Base-by-base conservation (phyloP, 2,888 invertebrate species). In the Xylota segnis region DNA sequence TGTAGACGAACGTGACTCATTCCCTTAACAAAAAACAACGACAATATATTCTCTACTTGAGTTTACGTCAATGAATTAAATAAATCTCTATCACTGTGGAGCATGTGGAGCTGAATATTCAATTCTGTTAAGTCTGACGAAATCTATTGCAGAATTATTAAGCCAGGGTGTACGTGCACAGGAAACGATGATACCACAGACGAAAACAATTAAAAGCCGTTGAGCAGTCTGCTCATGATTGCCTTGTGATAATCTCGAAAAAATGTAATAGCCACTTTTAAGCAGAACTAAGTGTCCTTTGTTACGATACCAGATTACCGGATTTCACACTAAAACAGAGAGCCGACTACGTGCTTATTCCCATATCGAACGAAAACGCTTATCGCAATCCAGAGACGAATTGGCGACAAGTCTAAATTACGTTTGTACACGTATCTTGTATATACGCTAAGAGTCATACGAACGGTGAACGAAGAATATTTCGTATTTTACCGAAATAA, bases 321-420 rank as follows among this genome's bases (percentile, higher is more conserved):
- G 2, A 34, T 14, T 40, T 12, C n/a, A 16, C 45, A 16, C 14
- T 43, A 34, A 12, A 7, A 4, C 9, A 29, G 18, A 52, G 12
- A 59, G 18, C 10, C n/a, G 37, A 32, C 16, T 79, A 79, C 78
- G 78, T 79, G 78, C 65, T 47, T 79, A 50, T 72, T 65, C 78
- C 50, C 78, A 72, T 14, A 37, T 34, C 40, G 18, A 63, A 12
- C 43, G 52, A 32, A 37, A 65, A 50, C 27, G 34, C 65, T 79
- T 79, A 65, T 79, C 71, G 71, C 65, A 27, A 7, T 18, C 34
- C 40, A 9, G 40, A 79, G 78, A 79, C 78, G 65, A 56, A 58
- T 71, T 58, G 71, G 71, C 78, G 78, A 79, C 78, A 72, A 71
- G 71, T 27, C 29, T 47, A 54, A 70, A 71, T 16, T 34, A 63